These are phyloP conservation scores for Pontoporia blainvillei DNA, from an alignment of 2,113 vertebrate genomes.

Conservation along the genomic window DNA sequence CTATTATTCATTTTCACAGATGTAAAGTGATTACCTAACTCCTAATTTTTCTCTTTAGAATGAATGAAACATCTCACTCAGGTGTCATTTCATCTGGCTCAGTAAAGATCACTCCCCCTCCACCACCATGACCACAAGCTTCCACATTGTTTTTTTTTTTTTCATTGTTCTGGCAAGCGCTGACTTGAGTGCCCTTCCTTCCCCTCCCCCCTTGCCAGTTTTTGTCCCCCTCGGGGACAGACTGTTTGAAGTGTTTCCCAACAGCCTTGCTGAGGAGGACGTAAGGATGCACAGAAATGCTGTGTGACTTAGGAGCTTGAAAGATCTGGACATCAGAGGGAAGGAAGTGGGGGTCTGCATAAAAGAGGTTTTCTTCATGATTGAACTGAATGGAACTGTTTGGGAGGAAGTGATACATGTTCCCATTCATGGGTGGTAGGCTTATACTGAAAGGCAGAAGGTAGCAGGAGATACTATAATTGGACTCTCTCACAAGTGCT, in stretches of 20 bases:
- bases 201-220: background rate
- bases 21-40: background rate
- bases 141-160: background rate
- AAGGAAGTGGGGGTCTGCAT: conserved; percentile 63
- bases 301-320: conserved; percentile 43
- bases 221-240: background rate
- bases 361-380: conserved; percentile 58
- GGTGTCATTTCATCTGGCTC: background rate
- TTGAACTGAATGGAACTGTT: conserved; percentile 60
- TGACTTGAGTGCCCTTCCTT: conserved; percentile 45
- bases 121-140: background rate
- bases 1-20: background rate
- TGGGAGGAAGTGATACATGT: conserved; percentile 52
- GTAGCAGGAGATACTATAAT: conserved; percentile 44
- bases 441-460: conserved; percentile 20
- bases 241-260: conserved; percentile 61
- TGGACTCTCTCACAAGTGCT: background rate
- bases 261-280: conserved; percentile 32
- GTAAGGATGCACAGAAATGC: conserved; percentile 45
- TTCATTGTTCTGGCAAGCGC: background rate
- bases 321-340: conserved; percentile 63
- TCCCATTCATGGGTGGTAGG: conserved; percentile 1
- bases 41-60: background rate
- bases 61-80: background rate
- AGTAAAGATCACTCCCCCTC: background rate